Evolutionary conservation across 2,888 invertebrate species (phyloP), one percentile per base, ranked within the genome.

Genomic region (Diplazon laetatorius): DNA sequence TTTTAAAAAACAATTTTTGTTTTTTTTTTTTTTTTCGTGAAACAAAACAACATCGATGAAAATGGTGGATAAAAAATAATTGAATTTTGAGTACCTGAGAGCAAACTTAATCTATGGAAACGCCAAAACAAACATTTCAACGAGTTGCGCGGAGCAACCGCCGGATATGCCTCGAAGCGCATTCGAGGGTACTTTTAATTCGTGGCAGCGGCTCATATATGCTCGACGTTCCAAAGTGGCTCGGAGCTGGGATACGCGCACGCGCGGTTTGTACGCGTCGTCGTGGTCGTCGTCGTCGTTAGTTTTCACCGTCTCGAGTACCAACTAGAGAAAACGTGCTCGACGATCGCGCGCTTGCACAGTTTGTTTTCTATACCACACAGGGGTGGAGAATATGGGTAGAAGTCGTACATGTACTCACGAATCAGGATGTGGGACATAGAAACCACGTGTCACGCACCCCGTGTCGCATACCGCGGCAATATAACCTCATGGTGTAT

Each of bases 361-460:
- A 35, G 50, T 60, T 50, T 25, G 48, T 59, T 52, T n/a, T n/a
- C 39, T 50, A 25, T 52, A 9, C 22, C 60, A 50, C n/a, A 44
- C 22, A 22, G 48, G 44, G 22, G 20, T 35, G 12, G 9, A 16
- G 25, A 20, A 69, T 62, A 69, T 68, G 68, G 74, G 22, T 55
- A 46, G 22, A 14, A 20, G n/a, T n/a, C 39, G 20, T 44, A 30
- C 25, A 46, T 65, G 14, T 16, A 44, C 55, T 42, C 25, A 71
- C 42, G 50, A 16, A 66, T 52, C 39, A 65, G 76, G 62, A 76
- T 83, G 82, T 80, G 76, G 81, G 68, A 76, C 80, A 30, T 6
- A 79, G 52, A 74, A 80, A 75, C 79, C 77, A 80, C 78, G 73
- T 82, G 80, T 82, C 71, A 62, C 78, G 55, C 79, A 68, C 59